Base-by-base conservation (phyloP, 2,888 invertebrate species). In the Frankliniella intonsa region DNA sequence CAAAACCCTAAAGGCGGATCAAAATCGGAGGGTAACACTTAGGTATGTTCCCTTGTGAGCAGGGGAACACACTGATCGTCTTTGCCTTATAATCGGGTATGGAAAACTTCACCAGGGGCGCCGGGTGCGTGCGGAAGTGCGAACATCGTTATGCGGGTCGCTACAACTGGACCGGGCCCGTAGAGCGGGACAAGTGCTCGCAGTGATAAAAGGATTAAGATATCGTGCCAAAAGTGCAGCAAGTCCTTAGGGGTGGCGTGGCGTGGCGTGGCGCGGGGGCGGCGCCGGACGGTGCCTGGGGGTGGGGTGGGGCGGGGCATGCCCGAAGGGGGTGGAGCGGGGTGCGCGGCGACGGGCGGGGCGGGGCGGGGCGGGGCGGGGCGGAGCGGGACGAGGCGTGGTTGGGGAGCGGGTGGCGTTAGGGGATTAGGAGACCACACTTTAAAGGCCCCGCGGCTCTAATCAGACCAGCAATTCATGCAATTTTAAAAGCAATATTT, bases 401-500 rank as follows among this genome's bases (percentile, higher is more conserved):
- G 65, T 2, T 22, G 69, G 69, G 69, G 69, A 25, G 69, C 69
- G 69, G 69, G 22, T 25, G 69, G 69, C 25, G 69, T 25, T 76
- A 25, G 25, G 69, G 69, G 69, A 76, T 76, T 76, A 76, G 69
- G 69, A 76, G 69, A 76, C 69, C 69, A 76, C 69, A 76, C 69
- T 76, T 76, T 76, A 76, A 25, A 76, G 69, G 69, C 69, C 69
- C 69, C 69, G 25, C 69, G 69, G 69, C 69, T 76, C 69, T 76
- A 76, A 76, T 76, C 69, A 76, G 69, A 76, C 69, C 69, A 25
- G 69, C 69, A 76, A 76, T 76, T 76, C 69, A 76, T 76, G 69
- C 69, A 76, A 76, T 76, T 76, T 76, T 76, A 76, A 76, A 76
- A 76, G 69, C 69, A 76, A 76, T 76, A 76, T 76, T 76, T 76